Base-by-base conservation (phyloP, 2,888 invertebrate species). In the Cephus rjabovi region DNA sequence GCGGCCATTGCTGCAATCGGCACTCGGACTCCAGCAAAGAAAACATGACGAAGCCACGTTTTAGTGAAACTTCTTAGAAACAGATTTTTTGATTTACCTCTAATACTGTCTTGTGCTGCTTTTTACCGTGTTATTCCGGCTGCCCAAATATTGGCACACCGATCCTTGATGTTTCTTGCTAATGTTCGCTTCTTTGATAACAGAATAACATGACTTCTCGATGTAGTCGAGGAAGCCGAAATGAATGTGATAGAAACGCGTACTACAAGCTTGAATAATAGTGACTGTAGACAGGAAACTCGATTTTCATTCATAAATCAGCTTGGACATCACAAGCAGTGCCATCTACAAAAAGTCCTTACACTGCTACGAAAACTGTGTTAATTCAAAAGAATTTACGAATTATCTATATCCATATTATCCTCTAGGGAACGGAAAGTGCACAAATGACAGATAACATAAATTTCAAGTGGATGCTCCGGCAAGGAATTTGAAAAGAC, bases 11-110 rank as follows among this genome's bases (percentile, higher is more conserved):
- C 34, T 71, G 12, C 31, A 15, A 34, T 34, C 33, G 33, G 31
- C 3, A 71, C 4, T 31, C 33, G 31, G 71, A 33, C 34, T 71
- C 71, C 34, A 71, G 33, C 71, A 23, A 71, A 34, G 71, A 33
- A 71, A 71, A 71, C 33, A 71, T 71, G 71, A 33, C 15, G 31
- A 12, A 34, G 71, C 71, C 71, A 71, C 71, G 71, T 71, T 71
- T 33, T 71, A 71, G 11, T 2, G 23, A 71, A 70, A 31, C 31
- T 71, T 15, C 15, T 31, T 71, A 31, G 56, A 6, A 56, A 56
- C 9, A 56, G 40, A 40, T 56, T 56, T 56, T 56, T 23, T 23
- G 2, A 56, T 56, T 56, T 56, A 56, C 56, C 56, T 56, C 56
- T 56, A 15, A 40, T 56, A 56, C 23, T 23, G 56, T 40, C 56